Base-by-base conservation (phyloP, 1,140 invertebrate genomes). In the Lerema accius region DNA sequence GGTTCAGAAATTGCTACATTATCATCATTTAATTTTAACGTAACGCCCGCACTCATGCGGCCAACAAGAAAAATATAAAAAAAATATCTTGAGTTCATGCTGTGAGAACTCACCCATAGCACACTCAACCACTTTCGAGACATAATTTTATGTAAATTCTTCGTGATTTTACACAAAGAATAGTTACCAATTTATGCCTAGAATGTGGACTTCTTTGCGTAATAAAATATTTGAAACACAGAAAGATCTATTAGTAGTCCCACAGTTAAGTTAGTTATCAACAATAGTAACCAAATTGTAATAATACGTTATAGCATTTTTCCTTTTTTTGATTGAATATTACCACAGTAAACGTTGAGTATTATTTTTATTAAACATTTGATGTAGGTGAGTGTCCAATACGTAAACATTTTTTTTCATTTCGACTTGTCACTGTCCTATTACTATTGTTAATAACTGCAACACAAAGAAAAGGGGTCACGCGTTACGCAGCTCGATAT, bases 381-480 rank as follows among this genome's bases (percentile, higher is more conserved):
- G 19, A 19, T 51, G 13, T 17, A 28, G 19, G 17, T 61, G 13
- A 46, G n/a, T 55, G 50, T 19, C 37, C 17, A 40, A 53, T 53
- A 35, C n/a, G 2, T 39, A 39, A 19, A 16, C 3, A 19, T 23
- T 23, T 23, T 23, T 23, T 23, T 23, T 23, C 26, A 9, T n/a
- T n/a, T n/a, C 53, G 15, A 37, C 42, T 35, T 26, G 13, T 10
- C 46, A 50, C 17, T 51, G 9, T 50, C 42, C 35, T 67, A 63
- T 76, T 71, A 73, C 73, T 69, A 73, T 69, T 76, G 72, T 74
- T 70, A 68, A 74, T 77, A 77, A 77, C 51, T 60, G 64, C 26
- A 66, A 64, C 61, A 55, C 65, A 76, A 76, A 69, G 69, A 67
- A 75, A 75, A 66, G 69, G 46, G 43, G 46, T 48, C 48, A 48